These are phyloP conservation scores for Keiferia lycopersicella DNA, from an alignment of 2,888 invertebrate genomes.

Conservation along the genomic window DNA sequence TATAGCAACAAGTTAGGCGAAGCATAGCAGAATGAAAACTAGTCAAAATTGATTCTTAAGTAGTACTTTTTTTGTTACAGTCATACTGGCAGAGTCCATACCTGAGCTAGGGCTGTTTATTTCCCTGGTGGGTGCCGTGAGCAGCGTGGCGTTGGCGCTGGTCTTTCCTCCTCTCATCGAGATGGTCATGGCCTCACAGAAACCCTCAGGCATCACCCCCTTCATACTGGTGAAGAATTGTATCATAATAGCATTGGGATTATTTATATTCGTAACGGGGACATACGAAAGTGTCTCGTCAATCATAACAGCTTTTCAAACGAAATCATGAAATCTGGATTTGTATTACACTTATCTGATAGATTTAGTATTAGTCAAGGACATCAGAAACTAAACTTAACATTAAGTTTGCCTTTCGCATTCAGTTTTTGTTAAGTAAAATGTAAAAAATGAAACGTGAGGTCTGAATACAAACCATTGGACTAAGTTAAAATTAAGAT, in stretches of 20 bases:
- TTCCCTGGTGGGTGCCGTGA: conserved; percentile 94
- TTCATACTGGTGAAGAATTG: conserved; percentile 81
- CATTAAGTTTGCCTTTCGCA: too few species aligned
- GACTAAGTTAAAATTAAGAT: too few species aligned
- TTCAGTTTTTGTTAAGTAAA: too few species aligned
- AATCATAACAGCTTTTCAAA: conserved; percentile 76
- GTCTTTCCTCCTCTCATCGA: conserved; percentile 94
- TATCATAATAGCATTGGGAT: conserved; percentile 84
- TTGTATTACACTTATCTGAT: too few species aligned
- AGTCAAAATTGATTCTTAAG: too few species aligned
- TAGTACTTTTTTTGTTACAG: conserved; percentile 66
- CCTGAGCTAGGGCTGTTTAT: conserved; percentile 94
- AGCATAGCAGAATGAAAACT: neutral
- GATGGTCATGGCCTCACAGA: conserved; percentile 85
- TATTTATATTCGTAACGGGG: conserved; percentile 87
- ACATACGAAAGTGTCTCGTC: conserved; percentile 87
- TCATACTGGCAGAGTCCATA: conserved; percentile 91
- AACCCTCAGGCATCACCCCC: conserved; percentile 65
- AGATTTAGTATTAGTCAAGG: too few species aligned
- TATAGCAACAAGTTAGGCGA: neutral
- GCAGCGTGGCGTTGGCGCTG: conserved; percentile 92
- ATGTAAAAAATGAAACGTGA: too few species aligned
- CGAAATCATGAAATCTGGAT: neutral
- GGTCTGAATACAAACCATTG: too few species aligned
- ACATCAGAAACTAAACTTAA: neutral